A percentile compares a stretch with the other conserved stretches of the same genome.
phyloP scores from a whole-genome alignment of 2,797 vertebrate species.

The Oophaga sylvatica region DNA sequence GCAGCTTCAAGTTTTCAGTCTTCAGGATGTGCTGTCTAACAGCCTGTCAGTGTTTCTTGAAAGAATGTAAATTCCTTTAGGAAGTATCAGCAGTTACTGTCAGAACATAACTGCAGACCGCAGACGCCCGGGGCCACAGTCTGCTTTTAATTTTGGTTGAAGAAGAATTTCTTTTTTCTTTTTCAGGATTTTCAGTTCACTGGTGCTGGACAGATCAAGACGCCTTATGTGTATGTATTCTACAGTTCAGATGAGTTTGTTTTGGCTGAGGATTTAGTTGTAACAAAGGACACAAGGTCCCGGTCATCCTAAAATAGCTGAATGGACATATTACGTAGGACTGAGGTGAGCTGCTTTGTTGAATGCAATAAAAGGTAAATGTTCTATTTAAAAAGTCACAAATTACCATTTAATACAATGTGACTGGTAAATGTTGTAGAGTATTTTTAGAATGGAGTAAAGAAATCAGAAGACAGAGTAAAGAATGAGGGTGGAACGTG shows the following conservation, averaged over 20 bases:
- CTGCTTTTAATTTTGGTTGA: slow-evolving; percentile 71
- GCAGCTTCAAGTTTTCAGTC: slow-evolving; percentile 24
- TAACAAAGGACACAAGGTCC: slow-evolving; percentile 46
- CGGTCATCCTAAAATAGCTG: slow-evolving; percentile 21
- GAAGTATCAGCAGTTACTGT: slow-evolving; percentile 70
- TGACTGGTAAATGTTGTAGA: slow-evolving; percentile 4
- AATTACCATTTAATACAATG: background rate
- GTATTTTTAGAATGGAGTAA: background rate
- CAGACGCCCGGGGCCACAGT: slow-evolving; percentile 69
- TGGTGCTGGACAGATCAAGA: slow-evolving; percentile 61
- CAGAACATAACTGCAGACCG: slow-evolving; percentile 68
- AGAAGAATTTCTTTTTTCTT: slow-evolving; percentile 65
- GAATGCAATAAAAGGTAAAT: slow-evolving; percentile 4
- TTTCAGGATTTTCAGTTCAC: slow-evolving; percentile 63
- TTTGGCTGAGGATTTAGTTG: slow-evolving; percentile 53
- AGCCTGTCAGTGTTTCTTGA: slow-evolving; percentile 71
- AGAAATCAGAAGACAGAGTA: background rate
- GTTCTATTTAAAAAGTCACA: slow-evolving; percentile 21
- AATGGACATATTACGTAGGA: slow-evolving; percentile 6
- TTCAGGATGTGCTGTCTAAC: slow-evolving; percentile 64
- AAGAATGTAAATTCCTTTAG: slow-evolving; percentile 72
- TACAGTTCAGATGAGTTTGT: slow-evolving; percentile 62
- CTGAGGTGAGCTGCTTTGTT: slow-evolving; percentile 32
- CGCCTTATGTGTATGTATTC: slow-evolving; percentile 60
- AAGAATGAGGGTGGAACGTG: background rate